Conservation (phyloP, 2,888 invertebrate species). For the Ctena decussata region DNA sequence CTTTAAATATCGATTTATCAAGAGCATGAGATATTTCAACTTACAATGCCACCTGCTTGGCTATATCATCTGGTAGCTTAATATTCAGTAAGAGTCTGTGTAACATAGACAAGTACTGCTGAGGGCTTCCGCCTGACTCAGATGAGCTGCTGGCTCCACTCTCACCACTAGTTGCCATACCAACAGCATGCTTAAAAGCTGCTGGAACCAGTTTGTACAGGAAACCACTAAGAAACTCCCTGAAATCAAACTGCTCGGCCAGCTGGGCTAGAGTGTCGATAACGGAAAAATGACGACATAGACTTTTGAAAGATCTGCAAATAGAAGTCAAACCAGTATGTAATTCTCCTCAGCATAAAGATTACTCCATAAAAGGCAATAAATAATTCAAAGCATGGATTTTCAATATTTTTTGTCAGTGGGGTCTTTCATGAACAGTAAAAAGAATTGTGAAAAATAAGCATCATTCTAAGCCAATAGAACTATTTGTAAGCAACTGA, state of each 20-base stretch:
- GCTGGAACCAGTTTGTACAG: slow-evolving; percentile 78
- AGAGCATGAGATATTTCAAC: no score
- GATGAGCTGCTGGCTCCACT: slow-evolving; percentile 71
- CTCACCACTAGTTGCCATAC: slow-evolving; percentile 71
- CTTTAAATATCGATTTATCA: no score
- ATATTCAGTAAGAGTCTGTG: slow-evolving; percentile 74
- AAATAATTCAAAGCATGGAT: no score
- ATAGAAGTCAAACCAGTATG: background rate
- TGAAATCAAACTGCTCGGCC: slow-evolving; percentile 68
- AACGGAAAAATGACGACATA: slow-evolving; percentile 76
- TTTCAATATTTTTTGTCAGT: no score
- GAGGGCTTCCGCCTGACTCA: slow-evolving; percentile 64
- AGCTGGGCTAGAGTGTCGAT: slow-evolving; percentile 72
- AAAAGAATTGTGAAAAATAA: no score
- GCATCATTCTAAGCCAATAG: no score
- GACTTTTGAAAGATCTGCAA: slow-evolving; percentile 77
- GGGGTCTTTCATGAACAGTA: no score
- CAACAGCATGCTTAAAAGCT: slow-evolving; percentile 73
- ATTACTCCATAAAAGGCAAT: no score
- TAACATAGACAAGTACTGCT: slow-evolving; percentile 72
- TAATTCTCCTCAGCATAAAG: background rate
- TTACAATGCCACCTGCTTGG: slow-evolving; percentile 72
- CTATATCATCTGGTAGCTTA: slow-evolving; percentile 66
- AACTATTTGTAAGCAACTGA: no score
- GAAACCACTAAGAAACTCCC: slow-evolving; percentile 71